phyloP scores from a whole-genome alignment of 2,797 vertebrate genomes.

The Choloepus didactylus region DNA sequence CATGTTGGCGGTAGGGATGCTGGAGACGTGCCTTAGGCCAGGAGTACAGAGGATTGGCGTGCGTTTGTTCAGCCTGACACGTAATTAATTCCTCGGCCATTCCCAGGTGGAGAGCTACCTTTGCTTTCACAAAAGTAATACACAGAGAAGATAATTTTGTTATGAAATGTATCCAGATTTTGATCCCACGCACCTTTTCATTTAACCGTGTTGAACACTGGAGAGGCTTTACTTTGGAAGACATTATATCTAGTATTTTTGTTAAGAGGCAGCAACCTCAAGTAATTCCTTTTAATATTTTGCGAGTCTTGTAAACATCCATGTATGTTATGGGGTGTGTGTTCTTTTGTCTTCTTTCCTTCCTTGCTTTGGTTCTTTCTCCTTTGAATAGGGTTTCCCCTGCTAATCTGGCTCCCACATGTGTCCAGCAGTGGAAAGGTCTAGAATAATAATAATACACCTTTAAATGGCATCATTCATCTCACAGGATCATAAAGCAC shows the following conservation, averaged over 20 bases:
- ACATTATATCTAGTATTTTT: neutral
- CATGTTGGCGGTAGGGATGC: conserved; percentile 88
- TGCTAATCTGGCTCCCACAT: neutral
- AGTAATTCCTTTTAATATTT: neutral
- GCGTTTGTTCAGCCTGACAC: neutral
- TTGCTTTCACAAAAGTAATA: conserved; percentile 22
- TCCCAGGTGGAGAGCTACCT: conserved; percentile 21
- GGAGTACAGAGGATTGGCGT: neutral
- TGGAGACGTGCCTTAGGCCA: conserved; percentile 80
- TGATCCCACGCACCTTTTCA: conserved; percentile 3
- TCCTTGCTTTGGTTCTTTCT: neutral
- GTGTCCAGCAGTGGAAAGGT: neutral
- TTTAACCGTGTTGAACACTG: neutral
- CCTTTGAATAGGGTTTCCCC: neutral
- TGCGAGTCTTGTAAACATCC: neutral
- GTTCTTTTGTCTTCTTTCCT: neutral
- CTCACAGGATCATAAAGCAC: neutral
- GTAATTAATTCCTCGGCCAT: neutral
- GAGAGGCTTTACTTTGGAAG: neutral
- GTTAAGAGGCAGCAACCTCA: neutral
- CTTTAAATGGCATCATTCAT: neutral
- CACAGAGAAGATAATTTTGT: neutral
- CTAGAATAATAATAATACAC: neutral
- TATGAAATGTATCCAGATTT: neutral
- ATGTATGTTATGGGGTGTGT: rapidly evolving